A percentile compares a stretch with the other conserved stretches of the same genome.
These are phyloP conservation scores for Scleropages formosus DNA, from an alignment of 2,797 vertebrate species.

Conservation along the genomic window DNA sequence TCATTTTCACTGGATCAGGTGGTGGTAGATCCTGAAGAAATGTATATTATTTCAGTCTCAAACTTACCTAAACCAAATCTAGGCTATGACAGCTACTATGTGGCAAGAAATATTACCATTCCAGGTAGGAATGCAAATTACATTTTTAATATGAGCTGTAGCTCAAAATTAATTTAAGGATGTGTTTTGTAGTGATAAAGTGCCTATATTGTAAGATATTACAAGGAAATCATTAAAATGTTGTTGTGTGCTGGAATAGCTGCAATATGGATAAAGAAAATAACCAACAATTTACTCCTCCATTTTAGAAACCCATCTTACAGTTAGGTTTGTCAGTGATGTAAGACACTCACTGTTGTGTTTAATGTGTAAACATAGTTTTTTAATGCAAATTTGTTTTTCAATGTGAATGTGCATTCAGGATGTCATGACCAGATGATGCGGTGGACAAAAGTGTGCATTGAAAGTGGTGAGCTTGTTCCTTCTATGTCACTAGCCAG, in stretches of 20 bases:
- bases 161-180: background rate
- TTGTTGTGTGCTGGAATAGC: too few species aligned
- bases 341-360: too few species aligned
- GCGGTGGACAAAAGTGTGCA: conserved; percentile 54
- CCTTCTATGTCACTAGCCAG: too few species aligned
- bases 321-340: too few species aligned
- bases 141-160: background rate
- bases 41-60: conserved; percentile 58
- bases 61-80: conserved; percentile 68
- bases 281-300: too few species aligned
- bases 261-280: too few species aligned
- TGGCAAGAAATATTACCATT: conserved; percentile 39
- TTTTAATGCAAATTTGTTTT: too few species aligned
- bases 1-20: conserved; percentile 59
- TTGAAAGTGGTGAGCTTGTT: conserved; percentile 57
- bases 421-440: conserved; percentile 57
- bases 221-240: too few species aligned
- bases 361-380: too few species aligned
- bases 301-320: too few species aligned
- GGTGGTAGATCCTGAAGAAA: conserved; percentile 56
- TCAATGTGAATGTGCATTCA: conserved; percentile 33
- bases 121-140: conserved; percentile 50
- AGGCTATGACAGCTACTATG: conserved; percentile 48
- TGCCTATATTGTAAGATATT: too few species aligned
- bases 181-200: too few species aligned